These are phyloP conservation scores for Eilema caniola DNA, from an alignment of 2,888 invertebrate species.

Conservation along the genomic window DNA sequence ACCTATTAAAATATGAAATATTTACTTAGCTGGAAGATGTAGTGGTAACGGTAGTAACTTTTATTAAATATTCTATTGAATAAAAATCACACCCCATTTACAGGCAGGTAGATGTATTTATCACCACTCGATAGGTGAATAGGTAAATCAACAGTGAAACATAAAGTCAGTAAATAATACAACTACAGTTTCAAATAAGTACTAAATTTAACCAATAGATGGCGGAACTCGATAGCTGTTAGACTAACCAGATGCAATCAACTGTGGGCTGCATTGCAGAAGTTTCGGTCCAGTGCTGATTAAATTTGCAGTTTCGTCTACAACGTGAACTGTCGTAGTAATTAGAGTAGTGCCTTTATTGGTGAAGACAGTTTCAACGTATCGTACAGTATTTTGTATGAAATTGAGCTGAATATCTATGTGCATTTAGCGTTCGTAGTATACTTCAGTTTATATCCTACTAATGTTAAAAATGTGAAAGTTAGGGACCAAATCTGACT, in stretches of 20 bases:
- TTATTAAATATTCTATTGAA: too few relatives aligned
- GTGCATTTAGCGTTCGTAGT: neutral
- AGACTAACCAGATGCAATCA: constrained; percentile 78
- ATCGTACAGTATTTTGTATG: constrained; percentile 17
- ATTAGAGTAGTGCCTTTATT: constrained; percentile 49
- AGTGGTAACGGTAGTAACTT: too few relatives aligned
- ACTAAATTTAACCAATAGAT: constrained; percentile 51
- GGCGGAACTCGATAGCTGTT: constrained; percentile 66
- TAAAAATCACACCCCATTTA: too few relatives aligned
- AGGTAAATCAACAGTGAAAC: neutral
- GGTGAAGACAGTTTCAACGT: constrained; percentile 26
- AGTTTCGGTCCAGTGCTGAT: constrained; percentile 70
- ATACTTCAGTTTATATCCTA: neutral
- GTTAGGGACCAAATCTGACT: too few relatives aligned
- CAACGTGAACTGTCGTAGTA: constrained; percentile 51
- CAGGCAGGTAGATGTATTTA: too few relatives aligned
- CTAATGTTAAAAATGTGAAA: too few relatives aligned
- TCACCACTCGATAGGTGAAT: too few relatives aligned
- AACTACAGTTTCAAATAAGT: constrained; percentile 13
- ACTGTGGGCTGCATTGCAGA: constrained; percentile 59
- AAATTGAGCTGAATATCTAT: neutral
- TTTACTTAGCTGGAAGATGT: too few relatives aligned
- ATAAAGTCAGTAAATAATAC: constrained; percentile 20
- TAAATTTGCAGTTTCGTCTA: constrained; percentile 72
- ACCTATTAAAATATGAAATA: too few relatives aligned